Base-by-base conservation (phyloP, 2,888 invertebrate genomes). In the Abrostola tripartita region DNA sequence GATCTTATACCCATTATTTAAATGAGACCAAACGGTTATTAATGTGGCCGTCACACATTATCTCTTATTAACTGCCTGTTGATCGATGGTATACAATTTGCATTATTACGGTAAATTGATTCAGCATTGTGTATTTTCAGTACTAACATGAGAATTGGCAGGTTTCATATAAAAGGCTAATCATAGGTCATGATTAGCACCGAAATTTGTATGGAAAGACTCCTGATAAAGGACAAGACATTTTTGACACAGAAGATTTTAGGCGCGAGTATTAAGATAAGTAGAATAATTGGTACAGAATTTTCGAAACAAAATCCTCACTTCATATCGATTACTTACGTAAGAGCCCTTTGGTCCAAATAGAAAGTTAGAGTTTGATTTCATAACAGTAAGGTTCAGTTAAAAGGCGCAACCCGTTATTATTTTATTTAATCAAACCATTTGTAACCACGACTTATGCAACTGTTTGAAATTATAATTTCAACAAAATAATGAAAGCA, bases 401-500 rank as follows among this genome's bases (percentile, higher is more conserved):
- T 5, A 5, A 24, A 11, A 12, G 9, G 24, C 11, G 7, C 10
- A 35, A 41, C 65, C 55, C 9, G 40, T 62, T 65, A 65, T 61
- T 58, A 65, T 52, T 38, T 44, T 57, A 56, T 65, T 65, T 66
- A 1, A 64, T 66, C 57, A 51, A 59, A 64, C 53, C 60, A 51
- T 24, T 44, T 37, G 54, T 64, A 59, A 76, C 61, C 40, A 40
- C n/a, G 10, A 9, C 35, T 71, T 79, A 56, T 51, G 65, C 60
- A 66, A 57, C 37, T 24, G 59, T 68, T 69, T 66, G 54, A 65
- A 64, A 79, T 74, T 55, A 63, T 55, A 65, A 65, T 72, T 73
- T 65, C 68, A 75, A 74, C 69, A 76, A 73, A 61, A 64, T 72
- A 73, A 76, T 75, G 71, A 79, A 68, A 69, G 68, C 64, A 61